Evolutionary conservation across 2,888 invertebrate genomes (phyloP), one percentile per base, ranked within the genome.

Genomic region (Taenaris catops): DNA sequence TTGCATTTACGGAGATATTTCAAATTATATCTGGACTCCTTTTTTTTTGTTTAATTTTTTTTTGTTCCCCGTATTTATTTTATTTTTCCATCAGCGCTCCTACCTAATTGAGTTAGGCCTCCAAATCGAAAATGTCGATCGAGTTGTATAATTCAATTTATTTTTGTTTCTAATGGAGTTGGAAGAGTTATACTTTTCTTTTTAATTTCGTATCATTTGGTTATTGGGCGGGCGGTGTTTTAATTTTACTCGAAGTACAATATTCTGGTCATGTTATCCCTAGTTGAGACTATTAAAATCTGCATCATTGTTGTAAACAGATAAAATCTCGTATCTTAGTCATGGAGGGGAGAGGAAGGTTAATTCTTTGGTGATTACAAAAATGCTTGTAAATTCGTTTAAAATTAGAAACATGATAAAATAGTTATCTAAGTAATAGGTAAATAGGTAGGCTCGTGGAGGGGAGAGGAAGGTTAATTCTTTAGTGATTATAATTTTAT

Each of bases 1-100:
- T 84, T 83, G 81, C 86, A 83, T 86, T 86, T 84, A 81, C 86
- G 80, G 79, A 81, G 84, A 86, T 86, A 86, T 86, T 86, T 83
- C 83, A 83, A 84, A 86, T 86, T 86, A 86, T 84, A 86, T 84
- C 86, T 84, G 79, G 78, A 79, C 32, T 25, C 28, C 73, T 78
- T 78, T 81, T 79, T 38, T 83, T 80, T 78, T 68, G 81, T 83
- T 71, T 71, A 74, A 72, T 83, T 83, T 83, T 61, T 74, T 80
- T 75, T 74, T 73, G 71, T 75, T 70, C 74, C 65, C 63, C 71
- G 75, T 83, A 83, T 84, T 86, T 86, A 83, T 83, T 86, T 81
- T 86, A 84, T 84, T 84, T 83, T 84, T 79, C 83, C 84, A 86
- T 84, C 83, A 75, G 76, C 80, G 73, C 70, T 68, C 69, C 69